phyloP scores from a whole-genome alignment of 2,797 vertebrate genomes.

The Lacerta bilineata region DNA sequence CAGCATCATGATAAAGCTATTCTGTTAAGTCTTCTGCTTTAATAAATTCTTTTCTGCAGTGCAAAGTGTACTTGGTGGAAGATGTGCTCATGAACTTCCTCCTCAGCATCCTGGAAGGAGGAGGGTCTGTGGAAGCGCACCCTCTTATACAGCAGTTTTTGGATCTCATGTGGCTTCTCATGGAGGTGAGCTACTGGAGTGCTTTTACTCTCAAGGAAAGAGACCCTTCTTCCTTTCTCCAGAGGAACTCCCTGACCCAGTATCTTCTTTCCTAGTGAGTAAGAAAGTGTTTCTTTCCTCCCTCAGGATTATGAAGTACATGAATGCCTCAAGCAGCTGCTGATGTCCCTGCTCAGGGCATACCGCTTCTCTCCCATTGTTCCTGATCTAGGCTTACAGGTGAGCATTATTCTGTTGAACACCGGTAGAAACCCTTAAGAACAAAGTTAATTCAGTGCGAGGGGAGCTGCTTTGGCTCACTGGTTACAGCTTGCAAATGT shows the following conservation, averaged over 20 bases:
- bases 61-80: conserved; percentile 96
- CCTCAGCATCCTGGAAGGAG: conserved; percentile 88
- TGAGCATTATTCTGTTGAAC: conserved; percentile 67
- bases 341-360: conserved; percentile 96
- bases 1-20: background rate
- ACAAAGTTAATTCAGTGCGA: conserved; percentile 37
- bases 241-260: background rate
- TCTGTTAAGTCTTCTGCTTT: conserved; percentile 4
- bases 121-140: conserved; percentile 88
- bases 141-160: conserved; percentile 91
- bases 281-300: conserved; percentile 37
- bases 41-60: conserved; percentile 78
- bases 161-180: conserved; percentile 97
- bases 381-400: conserved; percentile 95
- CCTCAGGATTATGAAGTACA: conserved; percentile 93
- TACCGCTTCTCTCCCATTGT: conserved; percentile 98
- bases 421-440: conserved; percentile 15
- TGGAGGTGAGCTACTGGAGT: conserved; percentile 88
- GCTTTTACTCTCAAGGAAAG: background rate
- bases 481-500: background rate
- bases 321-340: conserved; percentile 95
- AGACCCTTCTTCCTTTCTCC: background rate
- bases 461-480: background rate
- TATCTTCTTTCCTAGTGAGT: background rate
- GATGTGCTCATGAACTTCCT: conserved; percentile 96